Evolutionary conservation across 2,797 vertebrate species (phyloP), one percentile per base, ranked within the genome.

Genomic region (Avahi laniger): DNA sequence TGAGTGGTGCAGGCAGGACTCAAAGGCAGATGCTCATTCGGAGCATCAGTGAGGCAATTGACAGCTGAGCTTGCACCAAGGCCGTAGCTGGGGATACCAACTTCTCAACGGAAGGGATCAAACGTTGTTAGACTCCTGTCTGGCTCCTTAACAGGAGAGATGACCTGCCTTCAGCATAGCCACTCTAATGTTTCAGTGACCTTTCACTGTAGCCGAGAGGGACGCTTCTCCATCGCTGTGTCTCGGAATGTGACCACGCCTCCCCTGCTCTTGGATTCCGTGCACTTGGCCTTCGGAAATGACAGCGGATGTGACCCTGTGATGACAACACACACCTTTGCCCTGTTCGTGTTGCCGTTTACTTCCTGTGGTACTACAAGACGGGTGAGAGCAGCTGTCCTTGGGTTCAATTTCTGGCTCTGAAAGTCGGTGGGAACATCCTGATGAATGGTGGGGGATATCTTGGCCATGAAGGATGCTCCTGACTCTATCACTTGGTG

Each of bases 331-430:
- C 70, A 1, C 0, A 86, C 78, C 10, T 98, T 98, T 72, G 35
- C 97, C 54, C 87, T 98, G 33, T 98, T 98, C 85, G 93, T 17
- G 50, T 98, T 98, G 72, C 98, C 98, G 0, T 91, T 98, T 13
- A 97, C 98, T 79, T 93, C 97, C 59, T 98, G 98, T 97, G 98
- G 98, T 22, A 98, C 97, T 30, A 92, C 78, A 26, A 70, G 90
- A 24, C 93, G 9, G 98, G 98, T 98, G 93, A 98, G 98, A 78
- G 9, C 5, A 7, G 4, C 17, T 30, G 41, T 6, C 10, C n/a
- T 13, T 2, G 18, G 13, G 4, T 7, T 35, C 12, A 2, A 14
- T 13, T 35, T 24, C 20, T n/a, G 5, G 35, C 18, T 46, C 10
- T 52, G 28, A 8, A 48, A 41, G 48, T 26, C 3, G 0, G 48